Base-by-base conservation (phyloP, 1,140 invertebrate species). In the Trachymyrmex septentrionalis region DNA sequence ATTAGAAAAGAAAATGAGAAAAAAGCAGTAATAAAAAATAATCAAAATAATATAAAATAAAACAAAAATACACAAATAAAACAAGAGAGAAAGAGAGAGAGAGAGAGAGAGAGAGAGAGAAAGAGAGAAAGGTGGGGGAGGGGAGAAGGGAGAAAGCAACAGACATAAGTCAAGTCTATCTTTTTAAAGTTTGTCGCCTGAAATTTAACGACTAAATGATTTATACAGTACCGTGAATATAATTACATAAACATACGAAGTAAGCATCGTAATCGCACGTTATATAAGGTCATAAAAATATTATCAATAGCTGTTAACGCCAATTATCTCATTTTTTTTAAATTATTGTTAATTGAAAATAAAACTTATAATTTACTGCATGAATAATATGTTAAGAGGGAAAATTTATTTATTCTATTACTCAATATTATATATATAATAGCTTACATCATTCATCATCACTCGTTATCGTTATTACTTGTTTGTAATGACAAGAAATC, bases 211-310 rank as follows among this genome's bases (percentile, higher is more conserved):
- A 81, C 30, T 16, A 12, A 38, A 69, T 69, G 53, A 72, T 82
- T 82, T 71, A 24, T 12, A 21, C 34, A 19, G 0, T 71, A 27
- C 66, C 78, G 59, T 57, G 78, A 72, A 48, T 6, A 2, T 82
- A 82, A 72, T 73, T 82, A 34, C 24, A 59, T 61, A 73, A 72
- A 72, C 80, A 21, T 50, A 71, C 34, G 14, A 77, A 63, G 19
- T 16, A n/a, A 44, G 34, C 12, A 59, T 71, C 50, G 34, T 59
- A 61, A 71, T 57, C 21, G 24, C 14, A 9, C 19, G 80, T 82
- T 82, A 53, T 14, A 24, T 73, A 82, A 82, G 67, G 34, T 30
- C 53, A 55, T 48, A 82, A 82, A 81, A 82, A 72, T 72, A 24
- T 82, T 82, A 72, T 82, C 53, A 38, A 19, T 72, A 82, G 6